Base-by-base conservation (phyloP, 2,113 vertebrate genomes). In the Sylvia atricapilla region DNA sequence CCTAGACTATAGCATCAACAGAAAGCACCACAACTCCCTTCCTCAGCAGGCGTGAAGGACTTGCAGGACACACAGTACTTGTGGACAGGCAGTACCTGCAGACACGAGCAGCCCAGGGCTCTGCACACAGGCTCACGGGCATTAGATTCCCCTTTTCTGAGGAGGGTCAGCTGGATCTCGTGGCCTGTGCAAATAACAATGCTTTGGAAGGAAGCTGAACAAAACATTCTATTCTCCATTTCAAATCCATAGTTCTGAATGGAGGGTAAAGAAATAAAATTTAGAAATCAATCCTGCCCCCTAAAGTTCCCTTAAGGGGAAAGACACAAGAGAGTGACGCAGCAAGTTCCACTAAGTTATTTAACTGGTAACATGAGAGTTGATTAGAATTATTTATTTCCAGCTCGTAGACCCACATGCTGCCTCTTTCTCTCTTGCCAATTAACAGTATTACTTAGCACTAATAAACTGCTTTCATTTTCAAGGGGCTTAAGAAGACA, bases 381-480 rank as follows among this genome's bases (percentile, higher is more conserved):
- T 78, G 33, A 88, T 90, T 53, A 73, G 35, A 95, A 79, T 62
- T 24, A 55, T 41, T 95, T 67, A 43, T 79, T 94, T 84, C 59
- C 72, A 92, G 19, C 39, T 70, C 28, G 11, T 55, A 93, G 94
- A 67, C 43, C 49, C 72, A 70, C 31, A 74, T 52, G 64, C 75
- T 93, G 30, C 69, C 52, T 63, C 77, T 39, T 75, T 50, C 50
- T 35, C 46, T 80, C 78, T 68, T 74, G 79, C 72, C 83, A 93
- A 39, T 95, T 95, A 96, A 91, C 92, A 81, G 79, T 74, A 94
- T 87, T 95, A 84, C 93, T 95, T 96, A 88, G 85, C 68, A 70
- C 87, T 84, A 95, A 92, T 81, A 95, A 81, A 90, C 59, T 91
- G 78, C 79, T 96, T 95, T 97, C 87, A 94, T 96, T 97, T 97